A percentile compares a stretch with the other conserved stretches of the same genome.
These are phyloP conservation scores for Torymus auratus DNA, from an alignment of 2,888 invertebrate genomes.

Conservation along the genomic window DNA sequence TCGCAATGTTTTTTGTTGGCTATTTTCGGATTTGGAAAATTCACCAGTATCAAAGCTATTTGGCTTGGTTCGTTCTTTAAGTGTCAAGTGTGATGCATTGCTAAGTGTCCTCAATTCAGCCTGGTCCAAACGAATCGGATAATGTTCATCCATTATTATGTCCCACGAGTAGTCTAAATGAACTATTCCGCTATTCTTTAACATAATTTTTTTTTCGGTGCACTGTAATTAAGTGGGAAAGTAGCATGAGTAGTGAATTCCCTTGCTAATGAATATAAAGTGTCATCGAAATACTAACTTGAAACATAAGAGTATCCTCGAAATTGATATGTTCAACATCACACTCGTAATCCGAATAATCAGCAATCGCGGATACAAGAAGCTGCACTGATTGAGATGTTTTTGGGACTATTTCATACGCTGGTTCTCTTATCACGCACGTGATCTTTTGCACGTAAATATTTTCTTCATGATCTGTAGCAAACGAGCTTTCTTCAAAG, in stretches of 20 bases:
- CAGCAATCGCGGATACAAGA: constrained; percentile 78
- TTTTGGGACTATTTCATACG: constrained; percentile 65
- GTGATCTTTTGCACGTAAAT: constrained; percentile 65
- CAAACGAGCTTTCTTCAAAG: background rate
- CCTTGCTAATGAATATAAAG: background rate
- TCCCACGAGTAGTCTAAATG: constrained; percentile 66
- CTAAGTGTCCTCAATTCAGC: background rate
- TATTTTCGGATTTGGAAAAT: background rate
- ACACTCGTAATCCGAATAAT: constrained; percentile 78
- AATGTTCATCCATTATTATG: constrained; percentile 66
- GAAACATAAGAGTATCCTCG: constrained; percentile 80
- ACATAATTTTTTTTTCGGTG: constrained; percentile 62
- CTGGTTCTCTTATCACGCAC: constrained; percentile 71
- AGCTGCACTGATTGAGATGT: constrained; percentile 75
- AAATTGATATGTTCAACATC: constrained; percentile 76
- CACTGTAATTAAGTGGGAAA: constrained; percentile 46
- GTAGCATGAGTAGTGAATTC: background rate
- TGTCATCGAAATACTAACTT: constrained; percentile 67
- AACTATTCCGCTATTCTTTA: constrained; percentile 67
- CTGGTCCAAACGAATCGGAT: constrained; percentile 62
- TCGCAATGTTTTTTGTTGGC: no score
- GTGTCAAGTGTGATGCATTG: background rate
- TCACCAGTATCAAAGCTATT: background rate
- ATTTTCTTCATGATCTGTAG: constrained; percentile 27
- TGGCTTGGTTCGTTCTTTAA: background rate